Evolutionary conservation across 2,888 invertebrate genomes (phyloP).

Genomic region (Phytoseiulus persimilis): DNA sequence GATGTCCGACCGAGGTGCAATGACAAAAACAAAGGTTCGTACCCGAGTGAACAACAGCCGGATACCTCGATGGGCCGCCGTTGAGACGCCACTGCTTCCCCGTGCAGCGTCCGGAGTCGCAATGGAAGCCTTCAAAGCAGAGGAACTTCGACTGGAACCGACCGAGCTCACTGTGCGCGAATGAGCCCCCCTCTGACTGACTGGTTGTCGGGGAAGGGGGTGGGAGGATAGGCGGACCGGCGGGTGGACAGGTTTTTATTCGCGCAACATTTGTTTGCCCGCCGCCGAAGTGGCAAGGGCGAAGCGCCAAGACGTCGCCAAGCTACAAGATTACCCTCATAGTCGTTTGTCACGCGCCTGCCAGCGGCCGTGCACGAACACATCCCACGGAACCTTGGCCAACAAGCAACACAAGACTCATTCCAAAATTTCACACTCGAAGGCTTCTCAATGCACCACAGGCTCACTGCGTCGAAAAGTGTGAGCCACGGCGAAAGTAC

Average conservation of each 20-base stretch:
- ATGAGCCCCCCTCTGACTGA: no score
- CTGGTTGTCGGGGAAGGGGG: neutral
- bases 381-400: neutral
- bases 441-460: neutral
- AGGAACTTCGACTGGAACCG: neutral
- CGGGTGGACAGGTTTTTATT: slow-evolving; percentile 35
- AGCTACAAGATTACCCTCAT: neutral
- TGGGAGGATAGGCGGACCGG: neutral
- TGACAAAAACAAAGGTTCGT: neutral
- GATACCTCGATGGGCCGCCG: neutral
- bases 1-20: neutral
- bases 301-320: neutral
- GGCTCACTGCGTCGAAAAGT: neutral
- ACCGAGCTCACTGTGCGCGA: neutral
- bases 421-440: neutral
- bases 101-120: neutral
- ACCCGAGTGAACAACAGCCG: neutral
- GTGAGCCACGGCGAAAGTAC: neutral
- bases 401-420: neutral
- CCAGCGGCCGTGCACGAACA: neutral
- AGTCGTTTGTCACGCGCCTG: neutral
- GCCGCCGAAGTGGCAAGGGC: neutral
- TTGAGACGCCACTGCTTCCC: neutral
- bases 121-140: neutral
- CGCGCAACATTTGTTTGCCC: slow-evolving; percentile 37